Base-by-base conservation (phyloP, 1,140 invertebrate species). In the Brachystomella parvula region DNA sequence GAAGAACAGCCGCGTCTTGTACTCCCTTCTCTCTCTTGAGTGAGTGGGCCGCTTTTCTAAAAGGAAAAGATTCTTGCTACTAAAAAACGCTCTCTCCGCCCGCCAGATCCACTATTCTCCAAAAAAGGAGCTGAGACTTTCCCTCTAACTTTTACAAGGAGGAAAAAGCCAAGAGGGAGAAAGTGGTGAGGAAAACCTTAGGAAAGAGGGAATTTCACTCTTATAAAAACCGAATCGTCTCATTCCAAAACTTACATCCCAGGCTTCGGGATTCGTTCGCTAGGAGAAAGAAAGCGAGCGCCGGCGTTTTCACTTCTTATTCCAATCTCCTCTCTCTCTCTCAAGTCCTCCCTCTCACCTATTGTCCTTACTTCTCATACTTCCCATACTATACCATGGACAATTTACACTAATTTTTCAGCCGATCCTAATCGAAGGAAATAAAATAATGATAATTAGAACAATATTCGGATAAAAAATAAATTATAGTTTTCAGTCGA, bases 251-350 rank as follows among this genome's bases (percentile, higher is more conserved):
- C 68, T 71, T 69, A 61, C 61, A 49, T 68, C 67, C 64, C 67
- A 67, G 67, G 60, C 70, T 67, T 66, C 35, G 49, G 49, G 24
- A 59, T 29, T 31, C 12, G 21, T 29, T 2, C 26, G 9, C 26
- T 9, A 56, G 30, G 57, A 61, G 61, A 47, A n/a, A n/a, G n/a
- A n/a, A n/a, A n/a, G n/a, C n/a, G n/a, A 69, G 71, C 71, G 71
- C 71, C 71, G 71, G 68, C 71, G 68, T 72, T 72, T 68, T 65
- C 58, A 58, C 65, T 24, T 66, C 53, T 64, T 66, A 63, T 15
- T 39, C 33, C 26, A 44, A n/a, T 71, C 67, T 65, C 67, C 67
- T 65, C 68, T 66, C 70, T 71, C 68, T 71, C 66, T 67, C 68
- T 66, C 39, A 66, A 71, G 63, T 66, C 71, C 62, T 47, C 33